Base-by-base conservation (phyloP, 1,140 invertebrate species). In the Zophobas morio region DNA sequence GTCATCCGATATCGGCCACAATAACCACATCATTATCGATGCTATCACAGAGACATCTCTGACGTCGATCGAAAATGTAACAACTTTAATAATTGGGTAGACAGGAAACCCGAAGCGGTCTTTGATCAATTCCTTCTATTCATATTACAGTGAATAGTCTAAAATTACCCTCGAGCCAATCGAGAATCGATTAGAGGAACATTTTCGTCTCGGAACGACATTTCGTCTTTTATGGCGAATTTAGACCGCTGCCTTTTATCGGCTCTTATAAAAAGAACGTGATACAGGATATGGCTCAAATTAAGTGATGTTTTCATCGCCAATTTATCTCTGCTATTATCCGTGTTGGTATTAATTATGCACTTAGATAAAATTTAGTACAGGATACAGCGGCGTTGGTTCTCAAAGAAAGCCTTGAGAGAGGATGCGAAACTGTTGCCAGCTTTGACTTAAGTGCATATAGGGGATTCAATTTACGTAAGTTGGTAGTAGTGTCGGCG, bases 131-230 rank as follows among this genome's bases (percentile, higher is more conserved):
- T 42, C 20, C n/a, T 66, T 32, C 60, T 0, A 33, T 20, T 66
- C 6, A n/a, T 5, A 33, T 42, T 2, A 20, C n/a, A 20, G 60
- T 66, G n/a, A 42, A 40, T 42, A 42, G 39, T 66, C 60, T 66
- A 66, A 66, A 66, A 66, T 66, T 66, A 66, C n/a, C 37, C 60
- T 2, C 6, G n/a, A 36, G 36, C 56, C 8, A 46, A 37, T 60
- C 56, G 60, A 66, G 33, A 36, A 66, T 66, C 60, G 60, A 66
- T 60, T 60, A 60, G 56, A 20, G 35, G 56, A 60, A 60, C 36
- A 35, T 60, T 60, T 60, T 1, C 37, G 56, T 8, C 35, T 8
- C 42, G 42, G 42, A 46, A 46, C 42, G 42, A 3, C 42, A 8
- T 51, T 46, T 51, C 49, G 3, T 51, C n/a, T 20, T 51, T 2